Percentiles rank a stretch among this genome's conserved stretches.
Evolutionary conservation across 2,888 invertebrate genomes (phyloP).

Genomic region (Melieria omissa): DNA sequence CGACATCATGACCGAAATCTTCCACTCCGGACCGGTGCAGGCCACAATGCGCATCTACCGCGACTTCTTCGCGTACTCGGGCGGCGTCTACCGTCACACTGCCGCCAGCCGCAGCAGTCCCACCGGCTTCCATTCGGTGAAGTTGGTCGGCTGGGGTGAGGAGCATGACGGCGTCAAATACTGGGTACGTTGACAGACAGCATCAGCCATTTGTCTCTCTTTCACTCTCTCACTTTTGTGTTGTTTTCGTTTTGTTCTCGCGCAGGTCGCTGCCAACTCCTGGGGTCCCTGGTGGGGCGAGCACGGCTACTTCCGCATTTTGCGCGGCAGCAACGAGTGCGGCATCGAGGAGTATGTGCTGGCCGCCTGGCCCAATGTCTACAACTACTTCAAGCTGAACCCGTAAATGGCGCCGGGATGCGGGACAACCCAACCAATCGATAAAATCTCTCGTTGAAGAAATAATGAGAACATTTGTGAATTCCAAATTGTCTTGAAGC

Average conservation of each 20-base stretch:
- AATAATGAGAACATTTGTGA: too few species aligned
- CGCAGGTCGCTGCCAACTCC: conserved; percentile 89
- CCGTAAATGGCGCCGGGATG: neutral
- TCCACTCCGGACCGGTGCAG: conserved; percentile 92
- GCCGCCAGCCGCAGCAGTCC: conserved; percentile 70
- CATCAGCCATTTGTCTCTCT: conserved; percentile 4
- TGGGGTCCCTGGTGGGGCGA: conserved; percentile 96
- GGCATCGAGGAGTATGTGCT: conserved; percentile 91
- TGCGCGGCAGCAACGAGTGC: conserved; percentile 86
- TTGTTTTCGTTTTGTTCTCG: conserved; percentile 48
- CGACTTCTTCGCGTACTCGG: conserved; percentile 91
- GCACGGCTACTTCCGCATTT: conserved; percentile 88
- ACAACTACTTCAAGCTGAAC: conserved; percentile 55
- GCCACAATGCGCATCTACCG: conserved; percentile 90
- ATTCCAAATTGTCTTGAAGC: too few species aligned
- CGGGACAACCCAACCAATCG: neutral
- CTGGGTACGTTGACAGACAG: conserved; percentile 75
- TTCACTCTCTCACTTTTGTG: conserved; percentile 1
- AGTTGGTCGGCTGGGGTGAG: conserved; percentile 93
- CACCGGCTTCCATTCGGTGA: conserved; percentile 87
- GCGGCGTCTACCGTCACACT: conserved; percentile 83
- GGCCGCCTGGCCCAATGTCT: conserved; percentile 74
- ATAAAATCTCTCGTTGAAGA: too few species aligned
- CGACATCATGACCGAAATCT: conserved; percentile 93
- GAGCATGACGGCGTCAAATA: conserved; percentile 76